Evolutionary conservation across 2,797 vertebrate genomes (phyloP), one percentile per base, ranked within the genome.

Genomic region (Lepus townsendii): DNA sequence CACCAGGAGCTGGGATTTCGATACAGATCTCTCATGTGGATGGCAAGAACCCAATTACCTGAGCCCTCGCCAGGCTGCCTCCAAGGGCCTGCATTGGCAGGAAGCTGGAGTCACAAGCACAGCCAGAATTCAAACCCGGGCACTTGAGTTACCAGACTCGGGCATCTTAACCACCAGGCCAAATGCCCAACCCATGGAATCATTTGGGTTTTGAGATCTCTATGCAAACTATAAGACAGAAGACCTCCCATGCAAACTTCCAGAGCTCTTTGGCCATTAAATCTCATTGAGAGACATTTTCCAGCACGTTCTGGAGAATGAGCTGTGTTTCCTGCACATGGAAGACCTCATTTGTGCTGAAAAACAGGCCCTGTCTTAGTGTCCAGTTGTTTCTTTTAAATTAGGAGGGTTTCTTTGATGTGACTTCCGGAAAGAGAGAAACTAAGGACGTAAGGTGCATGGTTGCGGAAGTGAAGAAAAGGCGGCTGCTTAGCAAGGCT

Each of bases 201-300:
- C 38, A 68, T 78, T 94, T 90, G 71, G 47, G 69, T 73, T 90
- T 94, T 85, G 47, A 89, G 35, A 93, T 57, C 86, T 80, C 75
- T 85, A 63, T 30, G 76, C n/a, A 79, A 60, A 83, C 32, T 57
- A 7, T 35, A 87, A 69, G n/a, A 79, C n/a, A 71, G 77, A 75
- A 78, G 89, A 68, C n/a, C 24, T 94, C 35, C 79, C 32, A 69
- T 65, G 90, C 32, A 77, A 62, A 42, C 22, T 72, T 6, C 69
- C 11, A 75, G 22, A 78, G 30, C 12, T 71, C 27, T 76, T 32
- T 73, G 13, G n/a, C 57, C 62, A 77, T 69, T 66, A 77, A 87
- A 35, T 80, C 32, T 85, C 84, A 75, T 20, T 83, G 89, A 38
- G 24, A 30, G n/a, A 19, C 78, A 69, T 78, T 85, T 84, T 38